These are phyloP conservation scores for Trypoxylon attenuatum DNA, from an alignment of 2,888 invertebrate species.

Conservation along the genomic window DNA sequence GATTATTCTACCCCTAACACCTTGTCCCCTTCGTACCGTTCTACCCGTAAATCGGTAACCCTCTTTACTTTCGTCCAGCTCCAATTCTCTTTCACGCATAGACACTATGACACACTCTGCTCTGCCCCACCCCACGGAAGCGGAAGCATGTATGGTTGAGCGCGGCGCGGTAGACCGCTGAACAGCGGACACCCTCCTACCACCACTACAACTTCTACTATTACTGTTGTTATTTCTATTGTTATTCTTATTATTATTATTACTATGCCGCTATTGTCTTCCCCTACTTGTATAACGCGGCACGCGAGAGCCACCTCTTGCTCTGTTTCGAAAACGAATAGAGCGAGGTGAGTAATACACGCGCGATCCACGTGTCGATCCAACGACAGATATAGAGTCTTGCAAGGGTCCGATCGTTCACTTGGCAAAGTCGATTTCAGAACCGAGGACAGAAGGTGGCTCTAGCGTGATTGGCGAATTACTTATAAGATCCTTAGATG, in stretches of 20 bases:
- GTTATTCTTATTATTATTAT: constrained; percentile 38
- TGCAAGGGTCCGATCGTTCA: no score
- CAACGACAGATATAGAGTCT: no score
- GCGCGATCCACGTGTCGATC: no score
- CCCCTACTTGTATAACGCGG: constrained; percentile 44
- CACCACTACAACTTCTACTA: constrained; percentile 37
- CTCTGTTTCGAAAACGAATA: constrained; percentile 1
- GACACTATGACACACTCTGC: constrained; percentile 14
- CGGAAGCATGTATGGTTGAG: constrained; percentile 67
- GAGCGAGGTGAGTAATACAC: no score
- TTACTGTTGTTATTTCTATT: constrained; percentile 36
- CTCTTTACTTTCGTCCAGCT: no score
- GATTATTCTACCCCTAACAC: constrained; percentile 6
- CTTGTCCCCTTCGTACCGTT: neutral
- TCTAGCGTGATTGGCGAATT: constrained; percentile 27
- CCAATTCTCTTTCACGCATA: constrained; percentile 15
- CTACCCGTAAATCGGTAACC: no score
- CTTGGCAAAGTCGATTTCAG: neutral
- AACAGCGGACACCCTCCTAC: constrained; percentile 52
- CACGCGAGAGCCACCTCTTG: constrained; percentile 26
- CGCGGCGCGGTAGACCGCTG: constrained; percentile 66
- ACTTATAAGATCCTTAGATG: constrained; percentile 32
- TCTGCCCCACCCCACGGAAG: constrained; percentile 29
- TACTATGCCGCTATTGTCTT: constrained; percentile 48
- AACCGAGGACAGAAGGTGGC: constrained; percentile 5